These are phyloP conservation scores for Acrossocheilus wenchowensis DNA, from an alignment of 2,797 vertebrate genomes.

Conservation along the genomic window DNA sequence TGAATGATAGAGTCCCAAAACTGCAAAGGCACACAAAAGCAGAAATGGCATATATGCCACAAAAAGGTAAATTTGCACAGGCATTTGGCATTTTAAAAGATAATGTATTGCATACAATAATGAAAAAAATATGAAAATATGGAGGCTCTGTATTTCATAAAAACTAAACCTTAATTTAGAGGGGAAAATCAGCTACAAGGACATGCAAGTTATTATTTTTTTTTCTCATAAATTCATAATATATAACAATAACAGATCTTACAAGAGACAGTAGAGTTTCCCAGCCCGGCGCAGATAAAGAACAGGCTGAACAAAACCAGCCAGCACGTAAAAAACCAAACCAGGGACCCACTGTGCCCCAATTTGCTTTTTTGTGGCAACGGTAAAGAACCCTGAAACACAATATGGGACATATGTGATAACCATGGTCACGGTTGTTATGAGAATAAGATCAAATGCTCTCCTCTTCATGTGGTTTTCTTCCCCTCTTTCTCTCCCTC, in stretches of 20 bases:
- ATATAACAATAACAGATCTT: no score
- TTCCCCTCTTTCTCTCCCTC: not conserved
- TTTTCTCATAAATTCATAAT: not conserved
- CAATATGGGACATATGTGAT: not conserved
- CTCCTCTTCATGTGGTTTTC: not conserved
- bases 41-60: not conserved
- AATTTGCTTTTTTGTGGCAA: not conserved
- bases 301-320: constrained; percentile 20
- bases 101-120: not conserved
- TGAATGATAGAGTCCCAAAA: not conserved
- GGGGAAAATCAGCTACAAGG: not conserved
- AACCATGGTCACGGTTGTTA: not conserved
- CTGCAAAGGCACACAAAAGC: not conserved
- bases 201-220: no score
- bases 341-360: not conserved
- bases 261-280: not conserved
- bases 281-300: constrained; percentile 2
- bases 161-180: not conserved
- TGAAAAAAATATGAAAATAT: not conserved
- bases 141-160: not conserved
- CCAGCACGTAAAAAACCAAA: not conserved
- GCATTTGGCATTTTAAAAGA: not conserved
- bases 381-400: not conserved
- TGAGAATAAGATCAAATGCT: not conserved
- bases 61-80: not conserved